Conservation (phyloP, 2,797 vertebrate genomes). For the Siniperca obscura region DNA sequence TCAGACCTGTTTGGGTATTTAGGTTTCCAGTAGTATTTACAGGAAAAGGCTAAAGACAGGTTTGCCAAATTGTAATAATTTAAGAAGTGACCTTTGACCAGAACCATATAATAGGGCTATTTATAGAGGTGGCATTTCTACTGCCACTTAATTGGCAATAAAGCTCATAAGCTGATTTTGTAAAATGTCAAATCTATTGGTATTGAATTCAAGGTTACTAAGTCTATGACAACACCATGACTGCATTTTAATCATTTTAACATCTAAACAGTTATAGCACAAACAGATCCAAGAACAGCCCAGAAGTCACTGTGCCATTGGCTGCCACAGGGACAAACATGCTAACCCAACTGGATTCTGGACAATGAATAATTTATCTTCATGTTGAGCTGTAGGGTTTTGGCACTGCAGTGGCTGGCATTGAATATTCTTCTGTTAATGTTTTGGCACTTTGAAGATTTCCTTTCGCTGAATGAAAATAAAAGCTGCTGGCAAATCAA, state of each 20-base stretch:
- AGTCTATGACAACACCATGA: background rate
- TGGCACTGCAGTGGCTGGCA: conserved; percentile 47
- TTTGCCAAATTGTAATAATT: background rate
- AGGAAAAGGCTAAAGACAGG: background rate
- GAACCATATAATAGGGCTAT: background rate
- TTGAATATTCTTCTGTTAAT: conserved; percentile 21
- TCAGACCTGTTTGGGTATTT: conserved; percentile 40
- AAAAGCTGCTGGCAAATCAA: conserved; percentile 69
- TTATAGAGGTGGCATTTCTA: background rate
- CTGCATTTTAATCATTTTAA: conserved; percentile 1
- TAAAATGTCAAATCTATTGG: background rate
- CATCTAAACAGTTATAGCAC: background rate
- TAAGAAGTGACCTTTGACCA: background rate
- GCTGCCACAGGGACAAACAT: conserved; percentile 20
- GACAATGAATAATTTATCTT: conserved; percentile 16
- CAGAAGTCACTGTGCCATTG: conserved; percentile 17
- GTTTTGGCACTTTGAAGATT: conserved; percentile 61
- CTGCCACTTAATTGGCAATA: background rate
- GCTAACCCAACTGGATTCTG: conserved; percentile 14
- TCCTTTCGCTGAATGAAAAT: conserved; percentile 45
- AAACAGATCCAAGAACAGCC: conserved; percentile 58
- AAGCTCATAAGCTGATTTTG: background rate
- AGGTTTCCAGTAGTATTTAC: background rate
- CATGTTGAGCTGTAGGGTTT: conserved; percentile 47
- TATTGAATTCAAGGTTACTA: conserved; percentile 8